phyloP scores from a whole-genome alignment of 2,797 vertebrate genomes.

The Apogon talboti region DNA sequence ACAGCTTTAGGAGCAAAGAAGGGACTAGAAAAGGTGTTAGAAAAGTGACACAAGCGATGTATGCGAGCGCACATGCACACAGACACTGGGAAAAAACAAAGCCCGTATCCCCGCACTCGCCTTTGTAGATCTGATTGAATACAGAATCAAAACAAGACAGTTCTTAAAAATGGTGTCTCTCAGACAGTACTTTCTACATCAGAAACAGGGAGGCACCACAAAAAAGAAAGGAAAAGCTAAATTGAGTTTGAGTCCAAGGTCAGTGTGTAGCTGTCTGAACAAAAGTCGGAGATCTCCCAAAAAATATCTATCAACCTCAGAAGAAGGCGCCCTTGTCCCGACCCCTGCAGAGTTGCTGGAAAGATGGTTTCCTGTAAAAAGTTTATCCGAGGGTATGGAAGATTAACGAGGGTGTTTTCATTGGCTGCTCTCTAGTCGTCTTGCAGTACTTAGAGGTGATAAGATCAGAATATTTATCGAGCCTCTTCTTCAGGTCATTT shows the following conservation, averaged over 20 bases:
- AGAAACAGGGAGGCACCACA: conserved; percentile 63
- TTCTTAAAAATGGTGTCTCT: conserved; percentile 62
- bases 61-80: conserved; percentile 32
- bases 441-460: conserved; percentile 87
- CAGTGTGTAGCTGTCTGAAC: conserved; percentile 79
- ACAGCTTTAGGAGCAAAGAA: conserved; percentile 69
- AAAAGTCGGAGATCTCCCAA: conserved; percentile 79
- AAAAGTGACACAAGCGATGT: conserved; percentile 59
- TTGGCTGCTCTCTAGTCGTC: conserved; percentile 88
- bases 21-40: conserved; percentile 55
- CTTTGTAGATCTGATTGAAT: conserved; percentile 78
- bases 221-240: conserved; percentile 73
- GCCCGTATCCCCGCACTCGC: conserved; percentile 25
- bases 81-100: conserved; percentile 32
- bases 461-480: conserved; percentile 94
- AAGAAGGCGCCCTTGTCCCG: conserved; percentile 89
- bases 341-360: conserved; percentile 89
- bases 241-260: conserved; percentile 83
- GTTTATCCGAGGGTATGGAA: conserved; percentile 88
- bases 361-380: conserved; percentile 92
- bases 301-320: conserved; percentile 82
- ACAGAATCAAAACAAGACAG: conserved; percentile 70
- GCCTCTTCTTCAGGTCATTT: conserved; percentile 93
- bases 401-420: conserved; percentile 92
- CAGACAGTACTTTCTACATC: conserved; percentile 65